Percentiles rank a stretch among this genome's conserved stretches.
Conservation (phyloP, 2,797 vertebrate species). For the Atherinosoma microstoma region DNA sequence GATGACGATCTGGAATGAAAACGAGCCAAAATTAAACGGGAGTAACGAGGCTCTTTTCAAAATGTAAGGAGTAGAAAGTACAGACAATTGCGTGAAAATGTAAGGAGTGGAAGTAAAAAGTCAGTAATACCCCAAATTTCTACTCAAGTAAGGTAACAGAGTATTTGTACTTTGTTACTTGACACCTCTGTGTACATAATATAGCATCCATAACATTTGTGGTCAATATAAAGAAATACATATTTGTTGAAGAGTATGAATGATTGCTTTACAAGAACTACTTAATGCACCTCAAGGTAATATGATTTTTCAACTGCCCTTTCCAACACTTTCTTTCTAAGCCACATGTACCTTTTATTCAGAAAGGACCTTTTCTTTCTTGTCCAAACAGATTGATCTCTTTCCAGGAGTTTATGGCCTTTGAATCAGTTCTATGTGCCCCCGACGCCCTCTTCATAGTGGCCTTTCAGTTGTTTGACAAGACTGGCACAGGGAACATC, state of each 20-base stretch:
- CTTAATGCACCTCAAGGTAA: not conserved
- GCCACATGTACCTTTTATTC: conserved; percentile 29
- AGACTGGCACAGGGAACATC: conserved; percentile 91
- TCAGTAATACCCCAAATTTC: too few species aligned
- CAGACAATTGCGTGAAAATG: too few species aligned
- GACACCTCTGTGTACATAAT: not conserved
- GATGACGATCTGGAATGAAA: too few species aligned
- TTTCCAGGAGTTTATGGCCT: conserved; percentile 97
- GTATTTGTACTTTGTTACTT: too few species aligned
- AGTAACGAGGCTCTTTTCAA: too few species aligned
- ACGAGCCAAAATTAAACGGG: too few species aligned
- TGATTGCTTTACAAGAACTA: not conserved
- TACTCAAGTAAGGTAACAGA: too few species aligned
- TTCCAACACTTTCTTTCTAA: conserved; percentile 19
- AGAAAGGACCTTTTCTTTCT: conserved; percentile 60
- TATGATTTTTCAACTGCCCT: not conserved
- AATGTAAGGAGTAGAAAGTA: too few species aligned
- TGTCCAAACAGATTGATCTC: conserved; percentile 90
- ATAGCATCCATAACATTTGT: not conserved
- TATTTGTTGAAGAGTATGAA: not conserved
- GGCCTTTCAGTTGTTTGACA: conserved; percentile 98
- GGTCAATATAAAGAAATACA: not conserved
- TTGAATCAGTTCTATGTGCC: conserved; percentile 95
- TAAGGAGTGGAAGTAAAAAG: too few species aligned
- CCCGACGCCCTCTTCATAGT: conserved; percentile 96